Base-by-base conservation (phyloP, 35 echinoderm and acorn worm species). In the Ophiothrix spiculata region DNA sequence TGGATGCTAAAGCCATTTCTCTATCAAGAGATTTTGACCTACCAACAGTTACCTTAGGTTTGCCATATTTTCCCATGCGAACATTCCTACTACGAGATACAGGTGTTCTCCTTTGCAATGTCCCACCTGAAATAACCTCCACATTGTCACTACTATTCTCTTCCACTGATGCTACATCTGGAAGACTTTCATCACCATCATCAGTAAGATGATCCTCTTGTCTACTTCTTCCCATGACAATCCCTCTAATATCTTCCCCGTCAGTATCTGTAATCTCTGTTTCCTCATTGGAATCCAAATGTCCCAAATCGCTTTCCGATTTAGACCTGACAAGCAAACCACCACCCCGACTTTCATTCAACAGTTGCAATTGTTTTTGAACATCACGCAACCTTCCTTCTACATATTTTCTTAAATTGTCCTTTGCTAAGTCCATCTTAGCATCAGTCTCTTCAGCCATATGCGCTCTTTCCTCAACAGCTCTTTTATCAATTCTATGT, bases 401-500 rank as follows among this genome's bases (percentile, higher is more conserved):
- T 75, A 99, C 88, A 88, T 90, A 94, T 31, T 73, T 40, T 40
- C 88, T 94, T 35, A 99, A 83, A 56, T 99, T 92, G 0, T 69
- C 37, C 42, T 82, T 80, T 32, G 94, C 31, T 0, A 83, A 35
- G 16, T 91, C 89, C 31, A 91, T 56, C 76, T 92, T 82, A 12
- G 77, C 88, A 35, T 91, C 86, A 4, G 89, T 86, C 42, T 91
- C 86, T 74, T 93, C 83, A 25, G 93, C 84, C 77, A 81, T 87
- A 13, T 77, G 46, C 32, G 81, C 92, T 79, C 92, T 86, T 82
- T 99, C 96, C 41, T 94, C 81, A 32, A 56, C 69, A 19, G 92
- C 92, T 8, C 96, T 80, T 33, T 83, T 75, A 49, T 99, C 92
- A 17, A 99, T 89, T 36, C 96, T 49, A 81, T 99, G 96, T 0